Evolutionary conservation across 2,797 vertebrate species (phyloP).

Genomic region (Pantherophis alleghaniensis): DNA sequence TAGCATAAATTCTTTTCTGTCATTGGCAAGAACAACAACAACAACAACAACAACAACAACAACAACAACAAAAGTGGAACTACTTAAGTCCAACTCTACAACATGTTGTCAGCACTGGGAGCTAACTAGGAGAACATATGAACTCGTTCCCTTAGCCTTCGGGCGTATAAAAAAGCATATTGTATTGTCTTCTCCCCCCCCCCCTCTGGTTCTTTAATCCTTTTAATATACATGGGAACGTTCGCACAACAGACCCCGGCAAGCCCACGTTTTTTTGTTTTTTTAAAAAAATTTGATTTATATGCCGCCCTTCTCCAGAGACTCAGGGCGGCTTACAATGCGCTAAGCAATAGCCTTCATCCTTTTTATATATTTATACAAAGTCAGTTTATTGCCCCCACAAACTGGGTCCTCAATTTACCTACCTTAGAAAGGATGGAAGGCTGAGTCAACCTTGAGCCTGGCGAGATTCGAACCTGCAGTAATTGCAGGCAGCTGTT

Average conservation of each 20-base stretch:
- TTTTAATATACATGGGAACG: neutral
- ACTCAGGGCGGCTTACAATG: too few relatives aligned
- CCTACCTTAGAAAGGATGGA: too few relatives aligned
- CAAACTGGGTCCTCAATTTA: too few relatives aligned
- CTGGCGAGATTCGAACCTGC: too few relatives aligned
- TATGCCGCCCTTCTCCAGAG: too few relatives aligned
- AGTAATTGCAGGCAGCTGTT: too few relatives aligned
- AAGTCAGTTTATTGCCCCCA: too few relatives aligned
- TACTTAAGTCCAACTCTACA: constrained; percentile 15
- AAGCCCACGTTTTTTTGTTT: neutral
- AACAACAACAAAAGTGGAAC: neutral
- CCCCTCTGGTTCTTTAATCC: neutral
- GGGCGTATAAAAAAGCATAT: neutral
- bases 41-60: neutral
- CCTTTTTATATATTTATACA: too few relatives aligned
- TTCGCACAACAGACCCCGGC: neutral
- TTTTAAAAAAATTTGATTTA: too few relatives aligned
- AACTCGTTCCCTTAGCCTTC: neutral
- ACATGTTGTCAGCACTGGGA: neutral
- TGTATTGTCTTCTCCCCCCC: neutral
- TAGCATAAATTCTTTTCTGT: constrained; percentile 77
- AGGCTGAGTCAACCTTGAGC: too few relatives aligned
- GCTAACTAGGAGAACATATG: neutral
- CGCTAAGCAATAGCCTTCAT: too few relatives aligned
- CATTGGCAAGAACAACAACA: constrained; percentile 26